A percentile compares a stretch with the other conserved stretches of the same genome.
phyloP scores from a whole-genome alignment of 2,797 vertebrate species.

The Linurgus olivaceus region DNA sequence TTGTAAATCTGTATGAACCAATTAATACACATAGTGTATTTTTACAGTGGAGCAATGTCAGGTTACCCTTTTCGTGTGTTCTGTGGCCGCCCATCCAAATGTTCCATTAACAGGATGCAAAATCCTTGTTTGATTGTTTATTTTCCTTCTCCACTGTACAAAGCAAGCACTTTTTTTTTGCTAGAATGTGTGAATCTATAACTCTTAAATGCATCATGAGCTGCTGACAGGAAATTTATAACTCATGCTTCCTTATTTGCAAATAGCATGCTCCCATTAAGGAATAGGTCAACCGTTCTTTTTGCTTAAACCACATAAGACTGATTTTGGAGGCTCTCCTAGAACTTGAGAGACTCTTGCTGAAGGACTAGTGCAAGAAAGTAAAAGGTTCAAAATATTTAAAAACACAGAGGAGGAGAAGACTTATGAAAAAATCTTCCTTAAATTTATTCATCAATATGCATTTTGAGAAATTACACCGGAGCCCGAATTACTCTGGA shows the following conservation, averaged over 20 bases:
- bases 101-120: background rate
- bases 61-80: background rate
- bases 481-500: background rate
- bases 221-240: conserved; percentile 49
- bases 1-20: background rate
- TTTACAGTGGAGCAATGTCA: background rate
- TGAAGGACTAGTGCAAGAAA: background rate
- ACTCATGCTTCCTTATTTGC: conserved; percentile 32
- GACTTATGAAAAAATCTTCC: background rate
- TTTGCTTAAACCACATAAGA: conserved; percentile 6
- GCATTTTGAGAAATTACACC: background rate
- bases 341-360: background rate
- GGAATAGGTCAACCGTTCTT: conserved; percentile 57
- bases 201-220: conserved; percentile 17
- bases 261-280: conserved; percentile 48
- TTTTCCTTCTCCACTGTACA: background rate
- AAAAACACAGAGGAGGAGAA: background rate
- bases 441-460: background rate
- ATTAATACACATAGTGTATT: background rate
- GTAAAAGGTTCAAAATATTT: background rate
- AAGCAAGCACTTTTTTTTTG: background rate
- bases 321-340: background rate
- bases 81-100: background rate
- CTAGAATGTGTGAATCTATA: background rate
- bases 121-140: background rate